phyloP scores from a whole-genome alignment of 2,888 invertebrate genomes.

The Trachelus stipa region DNA sequence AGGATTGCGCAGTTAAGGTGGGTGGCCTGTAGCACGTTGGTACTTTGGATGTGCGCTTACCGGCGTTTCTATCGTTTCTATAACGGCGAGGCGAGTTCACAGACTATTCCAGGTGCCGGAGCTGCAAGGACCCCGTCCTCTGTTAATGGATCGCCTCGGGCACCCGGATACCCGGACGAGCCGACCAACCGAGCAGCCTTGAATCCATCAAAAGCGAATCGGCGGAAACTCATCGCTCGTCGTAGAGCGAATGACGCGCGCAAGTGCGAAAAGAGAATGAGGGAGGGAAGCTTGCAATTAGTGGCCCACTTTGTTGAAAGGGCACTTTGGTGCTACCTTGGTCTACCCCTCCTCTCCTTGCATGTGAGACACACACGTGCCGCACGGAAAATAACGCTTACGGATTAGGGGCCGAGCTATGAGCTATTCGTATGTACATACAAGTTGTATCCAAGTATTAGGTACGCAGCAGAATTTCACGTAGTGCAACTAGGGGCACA shows the following conservation, averaged over 20 bases:
- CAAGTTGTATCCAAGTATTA: too few species aligned
- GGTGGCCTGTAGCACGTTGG: not conserved
- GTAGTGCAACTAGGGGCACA: too few species aligned
- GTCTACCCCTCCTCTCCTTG: slow-evolving; percentile 22
- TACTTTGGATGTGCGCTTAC: not conserved
- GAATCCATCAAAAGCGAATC: slow-evolving; percentile 32
- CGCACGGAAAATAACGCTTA: slow-evolving; percentile 36
- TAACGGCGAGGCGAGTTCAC: not conserved
- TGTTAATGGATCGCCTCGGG: slow-evolving; percentile 34
- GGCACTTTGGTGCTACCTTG: slow-evolving; percentile 36
- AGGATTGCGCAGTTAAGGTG: not conserved
- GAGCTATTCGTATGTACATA: too few species aligned
- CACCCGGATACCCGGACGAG: not conserved
- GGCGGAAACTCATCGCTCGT: not conserved
- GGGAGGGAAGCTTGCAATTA: not conserved
- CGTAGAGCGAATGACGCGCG: not conserved
- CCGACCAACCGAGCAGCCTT: slow-evolving; percentile 21
- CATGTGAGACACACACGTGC: slow-evolving; percentile 23
- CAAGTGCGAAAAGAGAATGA: slow-evolving; percentile 8
- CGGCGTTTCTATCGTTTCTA: too few species aligned
- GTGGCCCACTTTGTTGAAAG: slow-evolving; percentile 40
- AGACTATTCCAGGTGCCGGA: slow-evolving; percentile 23
- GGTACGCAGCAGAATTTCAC: too few species aligned
- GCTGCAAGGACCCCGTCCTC: slow-evolving; percentile 28
- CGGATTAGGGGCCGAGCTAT: too few species aligned